Evolutionary conservation across 1,140 invertebrate genomes (phyloP), one percentile per base, ranked within the genome.

Genomic region (Eueides isabella): DNA sequence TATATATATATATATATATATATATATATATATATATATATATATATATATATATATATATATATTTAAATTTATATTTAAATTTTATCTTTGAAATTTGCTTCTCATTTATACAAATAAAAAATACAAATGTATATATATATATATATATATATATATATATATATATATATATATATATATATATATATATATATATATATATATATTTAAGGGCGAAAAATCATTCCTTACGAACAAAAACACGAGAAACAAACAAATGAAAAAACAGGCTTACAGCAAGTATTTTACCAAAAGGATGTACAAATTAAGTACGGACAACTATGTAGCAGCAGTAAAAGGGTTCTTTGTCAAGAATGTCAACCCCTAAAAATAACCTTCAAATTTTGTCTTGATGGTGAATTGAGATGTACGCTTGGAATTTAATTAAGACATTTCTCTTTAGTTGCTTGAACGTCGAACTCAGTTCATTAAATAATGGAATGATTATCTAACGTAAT

Each of bases 341-440:
- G n/a, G n/a, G 3, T 30, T 29, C 6, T 30, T 62, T 62, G 29
- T 30, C 14, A 30, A 30, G 61, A 62, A 29, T 30, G 28, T 62
- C 28, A 30, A 62, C 16, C 14, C 28, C 28, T 62, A 55, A 55
- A 55, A 55, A 55, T 26, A 55, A 23, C 44, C 44, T 19, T 62
- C 14, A n/a, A 62, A 62, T 30, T 30, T 6, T 62, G 28, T 62
- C 61, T 29, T 62, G 61, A 29, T 62, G 61, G 30, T 62, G 61
- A 30, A 62, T 28, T 62, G 61, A 62, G 61, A 62, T 62, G 61
- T 30, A 23, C 61, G 61, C 61, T 30, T 16, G 61, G 61, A 62
- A 62, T 62, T 62, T 62, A 62, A 62, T 62, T n/a, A 62, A 62
- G 28, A 62, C 26, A 62, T 30, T 62, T 62, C 28, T 62, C 28